Base-by-base conservation (phyloP, 2,797 vertebrate species). In the Sebastes oblongus region DNA sequence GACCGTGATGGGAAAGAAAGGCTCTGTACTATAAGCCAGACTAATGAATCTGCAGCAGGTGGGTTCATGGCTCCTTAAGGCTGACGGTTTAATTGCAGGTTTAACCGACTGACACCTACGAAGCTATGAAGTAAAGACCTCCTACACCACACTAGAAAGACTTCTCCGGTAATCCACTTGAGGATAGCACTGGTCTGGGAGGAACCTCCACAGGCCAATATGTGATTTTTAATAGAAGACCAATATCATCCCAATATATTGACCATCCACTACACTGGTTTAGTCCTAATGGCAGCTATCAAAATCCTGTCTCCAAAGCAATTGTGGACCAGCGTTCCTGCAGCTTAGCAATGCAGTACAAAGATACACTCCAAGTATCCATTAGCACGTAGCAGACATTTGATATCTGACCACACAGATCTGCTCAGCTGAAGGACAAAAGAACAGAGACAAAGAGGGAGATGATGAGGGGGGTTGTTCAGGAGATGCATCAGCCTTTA, bases 341-440 rank as follows among this genome's bases (percentile, higher is more conserved):
- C 67, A 84, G 71, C 50, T 74, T 46, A 36, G 74, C 64, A 29
- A 16, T 64, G 72, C 55, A 60, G 34, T 22, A 24, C 66, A 68
- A 52, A 75, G 52, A 83, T 68, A 73, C 75, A 87, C 36, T 71
- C 78, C 36, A 11, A 83, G 86, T 84, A 82, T 88, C 92, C 84
- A 92, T 94, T 94, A 94, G 86, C 78, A 83, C 46, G 50, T 46
- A 69, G 72, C 82, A 66, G 94, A 93, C 86, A 96, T 77, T 39
- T 88, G 92, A 95, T 94, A 95, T 90, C 85, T 74, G 65, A 86
- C 79, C 90, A 75, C 80, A 84, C 77, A 84, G 90, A 90, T 93
- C 91, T 85, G 85, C 78, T 66, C 67, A 25, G 82, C 88, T 93
- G 92, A 94, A 95, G 93, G 93, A 87, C 93, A 94, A 90, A 88